phyloP scores from a whole-genome alignment of 2,113 vertebrate genomes.

The Anhinga anhinga region DNA sequence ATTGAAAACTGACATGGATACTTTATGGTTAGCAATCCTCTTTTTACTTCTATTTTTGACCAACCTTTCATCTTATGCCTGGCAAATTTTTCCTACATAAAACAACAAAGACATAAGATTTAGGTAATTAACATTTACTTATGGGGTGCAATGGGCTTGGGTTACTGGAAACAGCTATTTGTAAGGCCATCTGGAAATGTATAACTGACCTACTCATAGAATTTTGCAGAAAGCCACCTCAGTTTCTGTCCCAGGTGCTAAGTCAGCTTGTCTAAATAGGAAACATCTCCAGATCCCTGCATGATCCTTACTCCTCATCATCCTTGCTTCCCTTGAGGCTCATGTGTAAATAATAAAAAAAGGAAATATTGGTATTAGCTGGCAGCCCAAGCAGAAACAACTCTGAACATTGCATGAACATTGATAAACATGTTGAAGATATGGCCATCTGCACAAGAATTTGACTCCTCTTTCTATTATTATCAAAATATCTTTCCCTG shows the following conservation, averaged over 20 bases:
- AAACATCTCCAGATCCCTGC: not conserved
- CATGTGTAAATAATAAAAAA: not conserved
- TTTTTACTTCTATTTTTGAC: not conserved
- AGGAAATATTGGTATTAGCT: not conserved
- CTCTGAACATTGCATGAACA: not conserved
- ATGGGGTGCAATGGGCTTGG: not conserved
- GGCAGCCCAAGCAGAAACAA: not conserved
- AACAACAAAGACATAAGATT: not conserved
- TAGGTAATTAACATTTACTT: not conserved
- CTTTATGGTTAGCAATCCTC: accelerated
- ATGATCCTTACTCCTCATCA: not conserved
- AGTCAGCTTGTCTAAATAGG: not conserved
- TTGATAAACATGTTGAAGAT: not conserved
- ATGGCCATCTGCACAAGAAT: accelerated
- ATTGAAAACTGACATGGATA: not conserved
- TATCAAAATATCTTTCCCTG: not conserved
- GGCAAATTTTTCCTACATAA: not conserved
- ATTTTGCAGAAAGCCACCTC: not conserved
- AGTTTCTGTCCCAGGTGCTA: not conserved
- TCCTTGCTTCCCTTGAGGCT: not conserved
- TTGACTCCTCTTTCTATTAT: not conserved
- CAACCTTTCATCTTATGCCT: not conserved
- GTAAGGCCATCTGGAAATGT: not conserved
- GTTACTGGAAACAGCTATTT: not conserved
- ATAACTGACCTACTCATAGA: not conserved